A percentile compares a stretch with the other conserved stretches of the same genome.
Evolutionary conservation across 2,797 vertebrate genomes (phyloP).

Genomic region (Tragelaphus eurycerus): DNA sequence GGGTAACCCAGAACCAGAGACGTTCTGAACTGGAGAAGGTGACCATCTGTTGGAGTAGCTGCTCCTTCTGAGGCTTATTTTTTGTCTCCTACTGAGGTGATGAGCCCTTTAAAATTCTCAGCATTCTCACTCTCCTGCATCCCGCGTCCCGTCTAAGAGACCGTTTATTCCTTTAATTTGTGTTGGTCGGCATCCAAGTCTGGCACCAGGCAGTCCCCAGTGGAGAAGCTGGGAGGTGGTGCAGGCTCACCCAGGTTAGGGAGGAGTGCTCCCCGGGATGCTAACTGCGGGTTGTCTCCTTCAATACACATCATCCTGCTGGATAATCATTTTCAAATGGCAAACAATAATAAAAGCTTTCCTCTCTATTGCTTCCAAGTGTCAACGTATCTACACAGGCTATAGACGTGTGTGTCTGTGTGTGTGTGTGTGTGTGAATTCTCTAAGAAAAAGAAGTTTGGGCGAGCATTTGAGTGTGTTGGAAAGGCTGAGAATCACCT

Average conservation of each 20-base stretch:
- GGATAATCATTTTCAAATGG: slow-evolving; percentile 64
- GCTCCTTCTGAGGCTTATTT: background rate
- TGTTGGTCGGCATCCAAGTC: slow-evolving; percentile 28
- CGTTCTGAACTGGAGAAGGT: background rate
- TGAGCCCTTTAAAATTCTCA: slow-evolving; percentile 59
- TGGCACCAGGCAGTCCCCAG: slow-evolving; percentile 31
- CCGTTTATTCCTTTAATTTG: slow-evolving; percentile 45
- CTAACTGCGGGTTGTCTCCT: slow-evolving; percentile 39
- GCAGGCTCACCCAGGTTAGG: slow-evolving; percentile 28
- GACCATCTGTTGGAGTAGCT: slow-evolving; percentile 17
- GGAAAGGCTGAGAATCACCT: background rate
- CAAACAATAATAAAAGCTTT: slow-evolving; percentile 65
- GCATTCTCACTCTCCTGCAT: background rate
- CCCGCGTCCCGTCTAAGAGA: background rate
- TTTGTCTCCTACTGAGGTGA: slow-evolving; percentile 58
- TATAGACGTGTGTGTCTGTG: background rate
- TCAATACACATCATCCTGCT: background rate
- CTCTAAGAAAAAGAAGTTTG: slow-evolving; percentile 10
- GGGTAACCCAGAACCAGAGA: background rate
- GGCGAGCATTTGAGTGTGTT: background rate
- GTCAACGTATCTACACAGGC: background rate
- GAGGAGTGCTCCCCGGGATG: background rate
- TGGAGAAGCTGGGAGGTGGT: background rate
- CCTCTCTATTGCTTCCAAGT: slow-evolving; percentile 61
- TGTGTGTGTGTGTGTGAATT: background rate